Base-by-base conservation (phyloP, 2,888 invertebrate species). In the Catocala fraxini region DNA sequence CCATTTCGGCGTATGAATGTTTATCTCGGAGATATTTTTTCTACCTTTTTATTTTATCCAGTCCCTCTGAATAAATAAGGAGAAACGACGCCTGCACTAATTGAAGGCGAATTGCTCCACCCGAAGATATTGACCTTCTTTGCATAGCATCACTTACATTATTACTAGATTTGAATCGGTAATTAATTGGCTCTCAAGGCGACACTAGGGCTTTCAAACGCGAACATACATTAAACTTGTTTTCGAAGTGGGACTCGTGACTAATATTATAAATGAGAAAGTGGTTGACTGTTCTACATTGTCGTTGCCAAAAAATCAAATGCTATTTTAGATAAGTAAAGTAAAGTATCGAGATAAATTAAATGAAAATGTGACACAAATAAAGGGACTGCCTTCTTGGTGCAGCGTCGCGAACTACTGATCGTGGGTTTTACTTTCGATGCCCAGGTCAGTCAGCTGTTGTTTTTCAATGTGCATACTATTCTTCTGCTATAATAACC, bases 31-130 rank as follows among this genome's bases (percentile, higher is more conserved):
- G 74, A 79, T 82, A 83, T 86, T 86, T 74, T 86, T 80, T 82
- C 82, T 81, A 80, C 77, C 75, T 82, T 88, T 86, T 85, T 82
- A 84, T 85, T 87, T 85, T 80, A 83, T 82, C 79, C 80, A 75
- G 80, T 81, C 84, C 85, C 81, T 85, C 81, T 86, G 87, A 88
- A 90, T 89, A 89, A 90, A 86, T 89, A 86, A 89, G 70, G 75
- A 71, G 82, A 81, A 71, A 84, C 79, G 81, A 82, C 82, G 85
- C 84, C 82, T 80, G 72, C 64, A 75, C 86, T 89, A 88, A 89
- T 89, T 89, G 89, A 87, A 88, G 82, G 64, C 71, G 85, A 86
- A 84, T 85, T 84, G 80, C 80, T 79, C 65, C 69, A 75, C 70
- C 78, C 76, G 64, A 70, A 73, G 75, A 77, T 82, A 81, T 78